Base-by-base conservation (phyloP, 2,797 vertebrate species). In the Liparis tanakae region DNA sequence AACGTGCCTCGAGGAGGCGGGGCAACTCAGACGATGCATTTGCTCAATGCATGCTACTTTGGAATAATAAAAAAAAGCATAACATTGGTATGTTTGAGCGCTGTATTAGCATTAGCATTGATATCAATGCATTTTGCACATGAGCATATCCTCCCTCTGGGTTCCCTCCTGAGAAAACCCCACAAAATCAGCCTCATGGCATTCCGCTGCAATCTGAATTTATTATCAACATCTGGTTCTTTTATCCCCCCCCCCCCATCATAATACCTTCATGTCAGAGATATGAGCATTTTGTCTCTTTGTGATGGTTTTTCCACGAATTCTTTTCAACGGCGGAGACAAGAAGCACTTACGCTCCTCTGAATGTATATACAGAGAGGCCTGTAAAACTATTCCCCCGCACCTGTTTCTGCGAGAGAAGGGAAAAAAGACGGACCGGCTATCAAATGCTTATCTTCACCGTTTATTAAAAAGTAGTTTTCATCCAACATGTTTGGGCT, bases 211-310 rank as follows among this genome's bases (percentile, higher is more conserved):
- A 78, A 78, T 88, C 74, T 76, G 67, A 87, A 92, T 89, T 90
- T 91, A 91, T 78, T 70, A 79, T 62, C 50, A 68, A 85, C 91
- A 91, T 92, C 86, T 93, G 91, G 74, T 64, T 25, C 76, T 88
- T 88, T 90, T 88, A 89, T 86, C 74, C 73, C 25, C 25, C n/a
- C n/a, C n/a, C n/a, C 25, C 2, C 77, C 15, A 84, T 82, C 84
- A 75, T 88, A 89, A 89, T 85, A 83, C 74, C 77, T 87, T 87
- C 81, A 86, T 90, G 86, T 89, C 70, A 72, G 79, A 87, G 81
- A 89, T 86, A 83, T 74, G 73, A 91, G 80, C 67, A 39, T 78
- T 81, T 73, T 86, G 85, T 75, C 69, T 89, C 70, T 82, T 86
- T 81, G 48, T 78, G 85, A 86, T 82, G 75, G 67, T 69, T 73